Evolutionary conservation across 1,140 invertebrate genomes (phyloP).

Genomic region (Drosophila cardini): DNA sequence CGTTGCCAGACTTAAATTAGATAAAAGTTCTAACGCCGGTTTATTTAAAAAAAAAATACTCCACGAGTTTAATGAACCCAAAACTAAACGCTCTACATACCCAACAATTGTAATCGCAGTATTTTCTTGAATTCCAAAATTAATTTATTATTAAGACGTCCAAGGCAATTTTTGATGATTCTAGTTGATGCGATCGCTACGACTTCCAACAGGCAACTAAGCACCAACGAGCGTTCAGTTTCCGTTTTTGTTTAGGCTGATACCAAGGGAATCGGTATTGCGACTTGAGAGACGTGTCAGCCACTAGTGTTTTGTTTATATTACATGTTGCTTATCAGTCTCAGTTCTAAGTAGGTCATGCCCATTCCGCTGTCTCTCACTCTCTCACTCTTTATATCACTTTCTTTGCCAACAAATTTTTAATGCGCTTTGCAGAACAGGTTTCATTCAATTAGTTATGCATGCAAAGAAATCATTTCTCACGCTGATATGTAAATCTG

Average conservation of each 20-base stretch:
- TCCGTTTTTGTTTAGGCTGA: slow-evolving; percentile 67
- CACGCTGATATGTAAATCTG: not conserved
- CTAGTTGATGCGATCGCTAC: slow-evolving; percentile 52
- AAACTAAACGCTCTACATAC: slow-evolving; percentile 37
- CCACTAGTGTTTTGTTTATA: slow-evolving; percentile 46
- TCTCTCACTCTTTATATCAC: slow-evolving; percentile 10
- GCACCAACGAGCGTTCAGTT: slow-evolving; percentile 38
- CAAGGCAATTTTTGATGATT: not conserved
- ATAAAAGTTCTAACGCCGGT: slow-evolving; percentile 23
- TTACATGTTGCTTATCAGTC: slow-evolving; percentile 46
- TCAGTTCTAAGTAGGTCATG: slow-evolving; percentile 43
- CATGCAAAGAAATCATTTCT: slow-evolving; percentile 1
- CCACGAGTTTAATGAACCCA: slow-evolving; percentile 17
- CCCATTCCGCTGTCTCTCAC: slow-evolving; percentile 2
- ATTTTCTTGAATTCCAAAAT: slow-evolving; percentile 11
- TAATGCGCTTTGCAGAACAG: slow-evolving; percentile 20
- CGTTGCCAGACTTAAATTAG: slow-evolving; percentile 53
- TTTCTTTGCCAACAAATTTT: slow-evolving; percentile 17
- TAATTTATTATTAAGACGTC: slow-evolving; percentile 45
- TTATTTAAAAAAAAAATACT: slow-evolving; percentile 12
- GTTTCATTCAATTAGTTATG: slow-evolving; percentile 20
- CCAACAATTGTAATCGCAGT: slow-evolving; percentile 46
- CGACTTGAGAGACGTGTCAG: slow-evolving; percentile 14
- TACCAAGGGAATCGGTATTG: slow-evolving; percentile 28
- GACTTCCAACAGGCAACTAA: slow-evolving; percentile 63